Evolutionary conservation across 2,888 invertebrate species (phyloP).

Genomic region (Cataglyphis livida): DNA sequence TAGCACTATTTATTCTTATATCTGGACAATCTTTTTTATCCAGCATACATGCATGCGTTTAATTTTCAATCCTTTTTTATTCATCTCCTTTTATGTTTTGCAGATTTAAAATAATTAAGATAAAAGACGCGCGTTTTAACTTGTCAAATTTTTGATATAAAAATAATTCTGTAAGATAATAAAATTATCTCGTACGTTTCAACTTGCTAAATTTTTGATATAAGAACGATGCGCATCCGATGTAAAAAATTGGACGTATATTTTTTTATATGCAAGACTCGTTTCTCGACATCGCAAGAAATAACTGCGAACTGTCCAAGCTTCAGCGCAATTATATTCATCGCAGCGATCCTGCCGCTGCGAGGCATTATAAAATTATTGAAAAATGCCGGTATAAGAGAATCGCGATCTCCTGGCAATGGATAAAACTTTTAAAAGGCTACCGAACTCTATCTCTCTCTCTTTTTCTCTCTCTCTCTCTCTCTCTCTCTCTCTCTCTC

Average conservation of each 20-base stretch:
- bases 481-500: neutral
- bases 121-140: neutral
- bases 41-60: neutral
- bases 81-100: neutral
- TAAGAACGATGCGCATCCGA: neutral
- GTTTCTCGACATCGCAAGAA: constrained; percentile 28
- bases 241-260: neutral
- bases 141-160: neutral
- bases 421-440: constrained; percentile 59
- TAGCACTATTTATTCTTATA: neutral
- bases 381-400: constrained; percentile 56
- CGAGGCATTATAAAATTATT: constrained; percentile 62
- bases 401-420: constrained; percentile 52
- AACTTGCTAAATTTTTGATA: neutral
- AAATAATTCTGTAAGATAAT: neutral
- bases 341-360: constrained; percentile 16
- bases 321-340: constrained; percentile 41
- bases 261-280: constrained; percentile 20
- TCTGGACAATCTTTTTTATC: neutral
- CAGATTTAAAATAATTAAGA: neutral
- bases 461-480: neutral
- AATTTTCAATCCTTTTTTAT: too few relatives aligned
- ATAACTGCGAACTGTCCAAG: constrained; percentile 50
- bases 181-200: neutral
- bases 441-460: constrained; percentile 24